Percentiles rank a stretch among this genome's conserved stretches.
Conservation (phyloP, 1,140 invertebrate species). For the Harlomillsia oculata region DNA sequence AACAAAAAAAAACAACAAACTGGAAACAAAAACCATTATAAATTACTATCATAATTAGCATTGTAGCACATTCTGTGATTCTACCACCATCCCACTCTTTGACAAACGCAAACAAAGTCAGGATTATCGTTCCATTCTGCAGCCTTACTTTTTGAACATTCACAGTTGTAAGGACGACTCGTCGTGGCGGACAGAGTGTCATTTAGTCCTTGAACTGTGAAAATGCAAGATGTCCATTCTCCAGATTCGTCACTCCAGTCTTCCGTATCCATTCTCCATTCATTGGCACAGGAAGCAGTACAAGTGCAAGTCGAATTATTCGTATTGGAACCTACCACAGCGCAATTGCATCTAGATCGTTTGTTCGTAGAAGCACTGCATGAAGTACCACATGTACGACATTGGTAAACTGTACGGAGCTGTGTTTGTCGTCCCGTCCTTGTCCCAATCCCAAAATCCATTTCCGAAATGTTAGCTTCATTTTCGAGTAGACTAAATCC, state of each 20-base stretch:
- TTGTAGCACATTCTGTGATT: too few species aligned
- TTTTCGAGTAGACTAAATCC: too few species aligned
- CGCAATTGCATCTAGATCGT: constrained; percentile 1
- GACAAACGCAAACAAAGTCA: constrained; percentile 5
- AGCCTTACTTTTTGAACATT: constrained; percentile 3
- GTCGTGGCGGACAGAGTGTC: background rate
- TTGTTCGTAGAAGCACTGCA: background rate
- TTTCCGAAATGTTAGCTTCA: too few species aligned
- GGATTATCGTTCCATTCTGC: constrained; percentile 6
- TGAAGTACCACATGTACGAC: background rate
- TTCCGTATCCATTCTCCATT: background rate
- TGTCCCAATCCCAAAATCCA: too few species aligned
- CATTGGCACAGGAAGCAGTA: background rate
- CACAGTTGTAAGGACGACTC: constrained; percentile 1
- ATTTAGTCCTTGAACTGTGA: constrained; percentile 1
- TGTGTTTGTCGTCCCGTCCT: too few species aligned
- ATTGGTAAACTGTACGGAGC: background rate
- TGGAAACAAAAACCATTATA: too few species aligned
- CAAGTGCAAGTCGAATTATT: constrained; percentile 6
- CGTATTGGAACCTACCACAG: background rate
- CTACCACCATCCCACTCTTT: too few species aligned
- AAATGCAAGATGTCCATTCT: constrained; percentile 1
- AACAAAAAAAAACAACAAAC: too few species aligned
- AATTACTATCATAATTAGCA: too few species aligned
- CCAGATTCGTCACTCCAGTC: background rate